Base-by-base conservation (phyloP, 1,140 invertebrate genomes). In the Diorhabda elongata region DNA sequence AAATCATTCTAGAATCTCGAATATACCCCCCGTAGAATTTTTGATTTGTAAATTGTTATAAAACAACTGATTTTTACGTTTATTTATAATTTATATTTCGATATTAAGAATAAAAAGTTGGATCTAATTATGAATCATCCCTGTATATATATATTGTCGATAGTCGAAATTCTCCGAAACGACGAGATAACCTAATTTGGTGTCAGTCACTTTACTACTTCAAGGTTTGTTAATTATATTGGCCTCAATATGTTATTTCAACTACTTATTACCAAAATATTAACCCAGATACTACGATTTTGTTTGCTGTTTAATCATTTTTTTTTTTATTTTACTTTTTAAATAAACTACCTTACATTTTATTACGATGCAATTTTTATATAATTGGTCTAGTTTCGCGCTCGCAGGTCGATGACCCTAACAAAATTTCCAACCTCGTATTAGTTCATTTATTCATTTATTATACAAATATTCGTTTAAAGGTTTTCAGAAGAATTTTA, bases 321-420 rank as follows among this genome's bases (percentile, higher is more conserved):
- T 26, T 11, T 26, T 11, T 11, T 64, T 64, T 64, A 56, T 64
- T 64, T 64, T 56, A 57, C 63, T 52, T 64, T 56, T 64, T 70
- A 67, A 70, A 67, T 66, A 65, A 43, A 64, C 69, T 68, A 73
- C 72, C 26, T 73, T 73, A 69, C 72, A 47, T 71, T 73, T 73
- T 73, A 62, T 73, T 71, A 67, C 61, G 57, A 68, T 73, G 63
- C 66, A 68, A 68, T 69, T 56, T 64, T 64, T 42, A 66, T 64
- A 44, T 61, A 68, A 64, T 64, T 63, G 64, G 58, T 64, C 69
- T 59, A 70, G 66, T 68, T 69, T 66, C 60, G 52, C 60, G 52
- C 45, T 58, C 9, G 42, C 47, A 63, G 72, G 58, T 73, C 69
- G 26, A 57, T 56, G 72, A 71, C 67, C 71, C 44, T 26, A 26